Conservation (phyloP, 2,888 invertebrate genomes). For the Lepidocyrtoides sp. region DNA sequence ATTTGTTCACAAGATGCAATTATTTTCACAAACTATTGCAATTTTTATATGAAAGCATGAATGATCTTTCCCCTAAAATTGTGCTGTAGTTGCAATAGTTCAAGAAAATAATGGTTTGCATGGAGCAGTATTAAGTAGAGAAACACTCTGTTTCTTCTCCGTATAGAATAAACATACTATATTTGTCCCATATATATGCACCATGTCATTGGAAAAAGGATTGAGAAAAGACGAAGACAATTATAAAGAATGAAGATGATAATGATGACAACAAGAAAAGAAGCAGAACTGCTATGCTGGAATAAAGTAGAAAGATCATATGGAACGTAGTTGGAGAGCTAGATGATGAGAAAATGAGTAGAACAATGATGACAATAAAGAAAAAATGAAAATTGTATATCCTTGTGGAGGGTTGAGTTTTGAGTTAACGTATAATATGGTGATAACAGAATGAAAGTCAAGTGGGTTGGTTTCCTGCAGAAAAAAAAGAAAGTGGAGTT, state of each 20-base stretch:
- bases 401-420: not conserved
- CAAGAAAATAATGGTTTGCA: no score
- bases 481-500: not conserved
- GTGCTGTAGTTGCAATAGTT: no score
- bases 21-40: no score
- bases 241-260: conserved; percentile 31
- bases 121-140: no score
- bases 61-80: no score
- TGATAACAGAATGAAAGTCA: not conserved
- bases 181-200: no score
- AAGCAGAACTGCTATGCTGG: not conserved
- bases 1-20: no score
- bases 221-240: conserved; percentile 21
- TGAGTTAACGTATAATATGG: not conserved
- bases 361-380: not conserved
- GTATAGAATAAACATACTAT: no score
- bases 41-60: no score
- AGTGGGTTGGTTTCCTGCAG: conserved; percentile 15
- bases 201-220: no score
- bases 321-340: not conserved
- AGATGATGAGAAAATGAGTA: conserved; percentile 26
- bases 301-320: not conserved
- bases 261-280: not conserved
- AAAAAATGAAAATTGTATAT: not conserved
- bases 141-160: no score